These are phyloP conservation scores for Clinocottus analis DNA, from an alignment of 2,113 vertebrate species.

Conservation along the genomic window DNA sequence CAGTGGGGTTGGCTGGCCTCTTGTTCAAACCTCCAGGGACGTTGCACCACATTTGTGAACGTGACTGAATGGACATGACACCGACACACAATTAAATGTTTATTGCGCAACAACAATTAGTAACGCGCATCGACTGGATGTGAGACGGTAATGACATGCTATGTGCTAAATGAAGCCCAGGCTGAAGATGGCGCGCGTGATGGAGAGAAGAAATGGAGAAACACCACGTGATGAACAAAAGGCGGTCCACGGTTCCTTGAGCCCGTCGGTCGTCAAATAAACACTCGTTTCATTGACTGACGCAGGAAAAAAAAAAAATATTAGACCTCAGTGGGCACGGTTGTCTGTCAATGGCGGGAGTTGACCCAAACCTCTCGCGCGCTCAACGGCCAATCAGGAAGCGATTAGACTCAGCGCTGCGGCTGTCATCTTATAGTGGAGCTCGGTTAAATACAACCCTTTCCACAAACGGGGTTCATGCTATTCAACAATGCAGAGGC, in stretches of 20 bases:
- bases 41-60: background rate
- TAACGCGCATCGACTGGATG: background rate
- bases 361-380: background rate
- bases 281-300: background rate
- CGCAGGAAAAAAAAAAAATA: background rate
- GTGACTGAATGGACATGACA: conserved; percentile 20
- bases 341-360: rapidly evolving
- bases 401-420: background rate
- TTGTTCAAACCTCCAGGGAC: no score
- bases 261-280: background rate
- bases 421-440: background rate
- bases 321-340: background rate
- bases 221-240: background rate
- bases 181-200: background rate
- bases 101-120: conserved; percentile 26
- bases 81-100: conserved; percentile 1
- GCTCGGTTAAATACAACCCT: background rate
- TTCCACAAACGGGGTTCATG: conserved; percentile 5
- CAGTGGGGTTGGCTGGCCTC: background rate
- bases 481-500: conserved; percentile 57
- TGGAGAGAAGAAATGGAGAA: background rate
- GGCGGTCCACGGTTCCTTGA: background rate
- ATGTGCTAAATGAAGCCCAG: background rate
- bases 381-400: background rate
- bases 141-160: background rate